phyloP scores from a whole-genome alignment of 2,888 invertebrate genomes.

The Unio delphinus region DNA sequence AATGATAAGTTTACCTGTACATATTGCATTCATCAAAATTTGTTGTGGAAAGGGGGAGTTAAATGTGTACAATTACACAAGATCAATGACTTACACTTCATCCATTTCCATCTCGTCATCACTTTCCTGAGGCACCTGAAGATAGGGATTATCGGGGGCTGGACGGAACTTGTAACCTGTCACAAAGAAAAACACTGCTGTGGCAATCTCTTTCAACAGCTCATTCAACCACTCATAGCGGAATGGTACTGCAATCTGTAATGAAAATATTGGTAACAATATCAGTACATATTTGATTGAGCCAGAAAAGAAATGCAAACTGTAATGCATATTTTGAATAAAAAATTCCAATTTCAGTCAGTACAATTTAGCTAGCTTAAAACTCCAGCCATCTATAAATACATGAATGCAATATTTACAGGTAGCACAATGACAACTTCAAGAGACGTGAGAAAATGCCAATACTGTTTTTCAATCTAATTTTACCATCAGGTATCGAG shows the following conservation, averaged over 20 bases:
- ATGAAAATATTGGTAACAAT: conserved; percentile 14
- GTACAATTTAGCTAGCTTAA: too few relatives aligned
- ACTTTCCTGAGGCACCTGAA: conserved; percentile 82
- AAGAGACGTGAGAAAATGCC: too few relatives aligned
- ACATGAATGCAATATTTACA: too few relatives aligned
- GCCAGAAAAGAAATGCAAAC: background rate
- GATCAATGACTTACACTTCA: conserved; percentile 76
- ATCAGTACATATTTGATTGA: background rate
- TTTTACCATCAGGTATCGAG: too few relatives aligned
- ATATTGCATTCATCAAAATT: background rate
- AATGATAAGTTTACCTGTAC: background rate
- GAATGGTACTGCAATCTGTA: conserved; percentile 94
- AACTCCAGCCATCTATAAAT: too few relatives aligned
- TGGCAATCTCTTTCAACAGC: conserved; percentile 95
- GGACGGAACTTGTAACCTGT: conserved; percentile 97
- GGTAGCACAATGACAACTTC: too few relatives aligned
- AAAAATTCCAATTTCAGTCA: background rate
- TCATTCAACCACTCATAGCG: conserved; percentile 97
- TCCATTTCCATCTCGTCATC: conserved; percentile 80
- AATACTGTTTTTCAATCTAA: too few relatives aligned
- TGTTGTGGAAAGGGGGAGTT: background rate
- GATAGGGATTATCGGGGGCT: conserved; percentile 94
- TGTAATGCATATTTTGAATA: background rate
- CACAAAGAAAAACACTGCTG: conserved; percentile 93
- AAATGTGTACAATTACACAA: conserved; percentile 30